A percentile compares a stretch with the other conserved stretches of the same genome.
phyloP scores from a whole-genome alignment of 2,888 invertebrate species.

The Dasysyrphus albostriatus region DNA sequence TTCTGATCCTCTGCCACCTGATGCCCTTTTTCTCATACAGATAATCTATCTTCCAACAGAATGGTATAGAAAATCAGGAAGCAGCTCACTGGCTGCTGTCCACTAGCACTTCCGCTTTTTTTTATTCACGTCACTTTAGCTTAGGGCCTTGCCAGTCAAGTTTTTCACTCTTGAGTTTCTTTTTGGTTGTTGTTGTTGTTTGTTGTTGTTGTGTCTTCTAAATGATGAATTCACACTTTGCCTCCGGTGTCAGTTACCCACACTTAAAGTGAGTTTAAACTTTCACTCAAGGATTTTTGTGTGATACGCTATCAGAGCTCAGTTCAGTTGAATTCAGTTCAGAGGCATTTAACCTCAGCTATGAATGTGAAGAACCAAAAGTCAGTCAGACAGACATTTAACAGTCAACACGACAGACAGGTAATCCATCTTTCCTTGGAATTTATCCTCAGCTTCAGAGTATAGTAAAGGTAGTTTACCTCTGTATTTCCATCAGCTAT shows the following conservation, averaged over 20 bases:
- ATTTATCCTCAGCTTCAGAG: constrained; percentile 62
- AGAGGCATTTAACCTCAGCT: constrained; percentile 42
- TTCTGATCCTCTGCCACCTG: constrained; percentile 20
- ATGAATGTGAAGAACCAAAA: constrained; percentile 25
- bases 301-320: constrained; percentile 9
- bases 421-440: constrained; percentile 66
- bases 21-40: constrained; percentile 7
- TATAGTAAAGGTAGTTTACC: constrained; percentile 45
- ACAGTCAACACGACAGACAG: constrained; percentile 70
- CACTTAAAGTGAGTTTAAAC: constrained; percentile 59
- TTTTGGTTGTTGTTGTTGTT: background rate
- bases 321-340: constrained; percentile 18
- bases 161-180: constrained; percentile 5
- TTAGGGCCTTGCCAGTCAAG: constrained; percentile 24
- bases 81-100: constrained; percentile 46
- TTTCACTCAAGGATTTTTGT: constrained; percentile 62
- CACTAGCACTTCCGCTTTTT: constrained; percentile 46
- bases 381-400: constrained; percentile 57
- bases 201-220: constrained; percentile 5
- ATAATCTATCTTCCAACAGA: constrained; percentile 30
- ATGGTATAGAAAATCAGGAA: constrained; percentile 50
- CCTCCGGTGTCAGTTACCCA: constrained; percentile 62
- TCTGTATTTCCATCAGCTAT: constrained; percentile 4
- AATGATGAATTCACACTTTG: constrained; percentile 66
- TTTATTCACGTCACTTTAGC: constrained; percentile 27